Evolutionary conservation across 2,888 invertebrate species (phyloP), one percentile per base, ranked within the genome.

Genomic region (Apamea crenata): DNA sequence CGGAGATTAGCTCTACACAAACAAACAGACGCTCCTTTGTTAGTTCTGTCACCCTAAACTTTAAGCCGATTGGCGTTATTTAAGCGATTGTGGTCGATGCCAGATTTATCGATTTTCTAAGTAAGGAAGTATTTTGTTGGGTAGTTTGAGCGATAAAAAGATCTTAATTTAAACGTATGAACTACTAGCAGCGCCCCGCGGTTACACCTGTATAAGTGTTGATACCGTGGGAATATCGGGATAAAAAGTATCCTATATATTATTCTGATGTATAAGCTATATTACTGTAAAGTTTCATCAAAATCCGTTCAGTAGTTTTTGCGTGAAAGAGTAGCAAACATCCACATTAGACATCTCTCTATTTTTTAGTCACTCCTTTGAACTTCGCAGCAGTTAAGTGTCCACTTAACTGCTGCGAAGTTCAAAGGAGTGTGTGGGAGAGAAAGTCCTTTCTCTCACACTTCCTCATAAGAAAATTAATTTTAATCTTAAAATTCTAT

Each of bases 1-100:
- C 59, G 32, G 68, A 86, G 86, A 86, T 87, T 78, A 88, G 66
- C 75, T 61, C 32, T 32, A 70, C 66, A 79, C 76, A 88, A 86
- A 87, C 83, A 87, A 87, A 87, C 82, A 85, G 74, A 70, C 73
- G 61, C 16, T 76, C 66, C 61, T 86, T 86, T 84, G 83, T 87
- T 88, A 83, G 71, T 88, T 80, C 67, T 77, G 65, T 83, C 75
- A 29, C 66, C 76, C 59, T 29, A 74, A 86, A 88, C 76, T 87
- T 81, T 83, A 86, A 83, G 74, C 86, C 50, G 73, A 78, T 85
- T 83, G 53, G 7, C 29, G 53, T 68, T 85, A 76, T 76, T 85
- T 76, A 76, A 79, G 14, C 72, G 66, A 74, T 76, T 67, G 82
- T 21, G 81, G 72, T 44, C 1, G 67, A 50, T 72, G 47, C 18